A percentile compares a stretch with the other conserved stretches of the same genome.
Conservation (phyloP, 2,113 vertebrate genomes). For the Stomatorhinus ivindoensis region DNA sequence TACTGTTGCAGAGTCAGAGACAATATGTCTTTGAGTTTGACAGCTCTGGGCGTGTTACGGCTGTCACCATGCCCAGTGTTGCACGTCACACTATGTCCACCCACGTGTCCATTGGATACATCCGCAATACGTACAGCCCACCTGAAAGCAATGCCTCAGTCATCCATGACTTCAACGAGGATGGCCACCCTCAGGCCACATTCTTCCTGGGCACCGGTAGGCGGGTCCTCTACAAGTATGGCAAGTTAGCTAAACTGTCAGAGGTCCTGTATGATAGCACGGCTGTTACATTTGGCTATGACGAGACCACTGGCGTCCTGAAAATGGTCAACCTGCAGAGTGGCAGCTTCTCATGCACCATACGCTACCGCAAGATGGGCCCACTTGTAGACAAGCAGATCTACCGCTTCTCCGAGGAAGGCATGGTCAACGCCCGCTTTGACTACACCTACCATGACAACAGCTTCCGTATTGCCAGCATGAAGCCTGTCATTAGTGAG, state of each 20-base stretch:
- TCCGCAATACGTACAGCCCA: constrained; percentile 92
- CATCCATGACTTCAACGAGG: constrained; percentile 92
- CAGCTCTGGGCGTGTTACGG: constrained; percentile 77
- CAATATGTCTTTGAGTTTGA: constrained; percentile 98
- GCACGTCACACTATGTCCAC: constrained; percentile 96
- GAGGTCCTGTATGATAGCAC: constrained; percentile 96
- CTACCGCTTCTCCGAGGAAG: constrained; percentile 94
- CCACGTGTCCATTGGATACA: constrained; percentile 90
- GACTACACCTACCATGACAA: constrained; percentile 98
- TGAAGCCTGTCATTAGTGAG: constrained; percentile 96
- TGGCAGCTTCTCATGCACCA: constrained; percentile 92
- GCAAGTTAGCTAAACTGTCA: constrained; percentile 87
- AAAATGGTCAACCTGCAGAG: constrained; percentile 98
- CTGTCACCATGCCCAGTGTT: constrained; percentile 96
- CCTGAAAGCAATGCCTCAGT: constrained; percentile 94
- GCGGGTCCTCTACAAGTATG: constrained; percentile 95
- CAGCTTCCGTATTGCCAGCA: constrained; percentile 94
- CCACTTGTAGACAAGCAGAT: constrained; percentile 96
- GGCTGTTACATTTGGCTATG: constrained; percentile 87
- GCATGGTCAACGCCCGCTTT: constrained; percentile 96
- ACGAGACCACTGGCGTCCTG: constrained; percentile 88
- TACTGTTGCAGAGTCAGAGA: constrained; percentile 91
- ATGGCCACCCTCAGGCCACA: constrained; percentile 80
- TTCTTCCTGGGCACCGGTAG: constrained; percentile 86
- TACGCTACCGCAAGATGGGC: constrained; percentile 92